Evolutionary conservation across 2,113 vertebrate genomes (phyloP).

Genomic region (Pseudorhombus dupliciocellatus): DNA sequence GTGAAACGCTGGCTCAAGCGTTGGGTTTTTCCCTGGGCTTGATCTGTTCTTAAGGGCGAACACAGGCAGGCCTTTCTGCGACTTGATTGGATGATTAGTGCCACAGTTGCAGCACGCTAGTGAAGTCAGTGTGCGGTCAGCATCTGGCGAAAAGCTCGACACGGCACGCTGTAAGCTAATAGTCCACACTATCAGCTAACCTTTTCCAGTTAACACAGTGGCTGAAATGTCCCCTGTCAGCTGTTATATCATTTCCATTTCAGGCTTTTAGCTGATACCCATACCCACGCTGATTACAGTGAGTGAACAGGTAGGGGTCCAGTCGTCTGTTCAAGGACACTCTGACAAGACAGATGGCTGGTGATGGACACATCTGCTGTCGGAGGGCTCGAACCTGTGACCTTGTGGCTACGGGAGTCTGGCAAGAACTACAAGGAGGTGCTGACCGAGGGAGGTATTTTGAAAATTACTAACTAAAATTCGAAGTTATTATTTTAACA

Average conservation of each 20-base stretch:
- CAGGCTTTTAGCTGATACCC: conserved; percentile 27
- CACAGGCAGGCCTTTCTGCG: conserved; percentile 62
- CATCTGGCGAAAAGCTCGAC: conserved; percentile 51
- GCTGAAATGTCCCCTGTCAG: conserved; percentile 16
- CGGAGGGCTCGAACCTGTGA: conserved; percentile 54
- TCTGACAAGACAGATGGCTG: conserved; percentile 69
- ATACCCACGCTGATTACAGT: conserved; percentile 30
- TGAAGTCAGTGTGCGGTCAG: conserved; percentile 68
- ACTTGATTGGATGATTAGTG: conserved; percentile 66
- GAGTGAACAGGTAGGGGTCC: conserved; percentile 54
- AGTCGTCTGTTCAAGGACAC: conserved; percentile 66
- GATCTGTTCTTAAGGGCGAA: conserved; percentile 50
- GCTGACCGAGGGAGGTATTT: not conserved
- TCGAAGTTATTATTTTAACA: not conserved
- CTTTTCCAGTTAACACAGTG: conserved; percentile 57
- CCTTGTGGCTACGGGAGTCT: conserved; percentile 61
- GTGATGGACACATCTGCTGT: conserved; percentile 68
- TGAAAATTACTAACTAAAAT: not conserved
- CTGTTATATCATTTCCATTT: conserved; percentile 37
- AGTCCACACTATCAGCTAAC: conserved; percentile 46
- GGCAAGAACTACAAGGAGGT: conserved; percentile 23
- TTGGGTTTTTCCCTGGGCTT: conserved; percentile 53
- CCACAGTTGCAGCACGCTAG: conserved; percentile 34
- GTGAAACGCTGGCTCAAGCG: conserved; percentile 15
- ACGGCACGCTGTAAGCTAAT: conserved; percentile 48